These are phyloP conservation scores for Tinea semifulvella DNA, from an alignment of 2,888 invertebrate genomes.

Conservation along the genomic window DNA sequence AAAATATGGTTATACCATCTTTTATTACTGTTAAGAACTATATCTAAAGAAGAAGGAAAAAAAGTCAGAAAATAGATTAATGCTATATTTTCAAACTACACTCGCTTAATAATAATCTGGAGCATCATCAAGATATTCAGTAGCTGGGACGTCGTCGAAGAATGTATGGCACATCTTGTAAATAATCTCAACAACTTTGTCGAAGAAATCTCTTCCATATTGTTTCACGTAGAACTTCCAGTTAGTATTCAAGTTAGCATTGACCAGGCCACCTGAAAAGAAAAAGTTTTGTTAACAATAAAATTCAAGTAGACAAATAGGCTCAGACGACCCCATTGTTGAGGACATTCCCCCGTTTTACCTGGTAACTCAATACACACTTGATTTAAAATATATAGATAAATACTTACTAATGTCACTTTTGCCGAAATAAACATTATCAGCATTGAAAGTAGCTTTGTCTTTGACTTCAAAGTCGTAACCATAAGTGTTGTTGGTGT, in stretches of 20 bases:
- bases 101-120: constrained; percentile 13
- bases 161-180: constrained; percentile 18
- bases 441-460: constrained; percentile 26
- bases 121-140: constrained; percentile 20
- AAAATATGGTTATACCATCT: no score
- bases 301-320: no score
- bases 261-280: constrained; percentile 19
- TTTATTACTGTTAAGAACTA: no score
- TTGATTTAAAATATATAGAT: no score
- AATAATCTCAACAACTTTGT: constrained; percentile 20
- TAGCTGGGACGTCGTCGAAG: constrained; percentile 18
- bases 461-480: constrained; percentile 30
- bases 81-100: no score
- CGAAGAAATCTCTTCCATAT: constrained; percentile 22
- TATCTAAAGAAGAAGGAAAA: no score
- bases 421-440: constrained; percentile 26
- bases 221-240: constrained; percentile 21
- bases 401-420: constrained; percentile 30
- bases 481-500: constrained; percentile 25
- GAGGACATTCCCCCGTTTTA: no score
- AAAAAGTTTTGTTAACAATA: no score
- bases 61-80: no score
- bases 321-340: no score
- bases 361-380: no score
- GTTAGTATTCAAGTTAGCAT: constrained; percentile 23